A percentile compares a stretch with the other conserved stretches of the same genome.
phyloP scores from a whole-genome alignment of 2,888 invertebrate species.

The Callyntrura guangdongensis region DNA sequence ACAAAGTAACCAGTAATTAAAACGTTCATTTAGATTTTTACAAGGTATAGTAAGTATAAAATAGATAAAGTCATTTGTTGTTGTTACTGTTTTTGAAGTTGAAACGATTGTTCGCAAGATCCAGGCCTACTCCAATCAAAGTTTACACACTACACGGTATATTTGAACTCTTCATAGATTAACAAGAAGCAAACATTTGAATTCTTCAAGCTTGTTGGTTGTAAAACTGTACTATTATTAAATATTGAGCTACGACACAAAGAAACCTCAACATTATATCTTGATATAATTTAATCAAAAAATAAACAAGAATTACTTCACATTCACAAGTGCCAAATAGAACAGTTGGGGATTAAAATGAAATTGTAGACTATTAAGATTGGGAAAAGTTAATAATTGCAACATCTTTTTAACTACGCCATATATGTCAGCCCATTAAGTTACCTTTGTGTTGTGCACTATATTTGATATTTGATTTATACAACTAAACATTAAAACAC shows the following conservation, averaged over 20 bases:
- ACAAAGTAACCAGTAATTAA: slow-evolving; percentile 6
- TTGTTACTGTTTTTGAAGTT: not conserved
- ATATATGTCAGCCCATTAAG: too few species aligned
- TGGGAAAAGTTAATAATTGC: not conserved
- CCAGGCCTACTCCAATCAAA: not conserved
- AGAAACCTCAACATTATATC: too few species aligned
- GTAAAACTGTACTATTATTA: too few species aligned
- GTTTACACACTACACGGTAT: not conserved
- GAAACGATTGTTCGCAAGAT: not conserved
- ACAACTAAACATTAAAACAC: too few species aligned
- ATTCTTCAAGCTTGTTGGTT: not conserved
- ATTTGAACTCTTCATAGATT: not conserved
- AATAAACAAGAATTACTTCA: slow-evolving; percentile 3
- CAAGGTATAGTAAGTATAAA: too few species aligned
- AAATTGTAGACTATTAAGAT: slow-evolving; percentile 30
- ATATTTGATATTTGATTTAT: too few species aligned
- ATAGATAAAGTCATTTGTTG: not conserved
- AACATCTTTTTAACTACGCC: too few species aligned
- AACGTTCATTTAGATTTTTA: not conserved
- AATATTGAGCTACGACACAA: too few species aligned
- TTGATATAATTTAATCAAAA: not conserved
- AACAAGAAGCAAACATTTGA: not conserved
- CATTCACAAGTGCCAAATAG: slow-evolving; percentile 68
- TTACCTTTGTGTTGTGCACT: not conserved
- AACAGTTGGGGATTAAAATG: slow-evolving; percentile 63